Evolutionary conservation across 2,888 invertebrate species (phyloP).

Genomic region (Ochropacha duplaris): DNA sequence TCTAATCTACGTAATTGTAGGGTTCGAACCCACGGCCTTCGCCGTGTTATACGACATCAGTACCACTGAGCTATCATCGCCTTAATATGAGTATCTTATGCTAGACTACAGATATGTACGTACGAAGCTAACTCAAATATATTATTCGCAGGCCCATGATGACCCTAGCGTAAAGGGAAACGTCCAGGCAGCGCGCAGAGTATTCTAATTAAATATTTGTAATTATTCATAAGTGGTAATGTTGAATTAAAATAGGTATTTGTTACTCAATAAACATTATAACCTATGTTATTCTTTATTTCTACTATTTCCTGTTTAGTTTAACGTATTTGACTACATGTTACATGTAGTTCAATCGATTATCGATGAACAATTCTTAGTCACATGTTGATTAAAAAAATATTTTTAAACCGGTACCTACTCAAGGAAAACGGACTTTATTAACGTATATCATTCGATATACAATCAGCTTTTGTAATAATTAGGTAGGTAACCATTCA

Average conservation of each 20-base stretch:
- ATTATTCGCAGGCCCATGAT: slow-evolving; percentile 61
- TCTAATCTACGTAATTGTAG: too few species aligned
- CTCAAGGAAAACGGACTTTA: neutral
- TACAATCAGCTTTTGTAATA: neutral
- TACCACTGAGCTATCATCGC: too few species aligned
- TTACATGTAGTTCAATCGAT: neutral
- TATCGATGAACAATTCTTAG: neutral
- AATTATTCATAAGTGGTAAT: neutral
- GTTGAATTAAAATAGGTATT: too few species aligned
- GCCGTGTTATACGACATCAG: too few species aligned
- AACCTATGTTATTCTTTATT: too few species aligned
- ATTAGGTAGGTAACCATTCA: slow-evolving; percentile 13
- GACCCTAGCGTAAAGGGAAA: slow-evolving; percentile 60
- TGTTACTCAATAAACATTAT: too few species aligned
- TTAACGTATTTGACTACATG: neutral
- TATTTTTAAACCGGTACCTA: neutral
- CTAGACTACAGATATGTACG: too few species aligned
- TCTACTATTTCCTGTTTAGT: too few species aligned
- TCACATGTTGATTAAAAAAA: neutral
- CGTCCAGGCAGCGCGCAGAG: slow-evolving; percentile 49
- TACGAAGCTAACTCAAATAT: neutral
- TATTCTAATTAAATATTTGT: slow-evolving; percentile 39
- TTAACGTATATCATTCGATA: neutral
- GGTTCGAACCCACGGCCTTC: too few species aligned
- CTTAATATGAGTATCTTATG: too few species aligned